Conservation (phyloP, 2,888 invertebrate species). For the Aspidiotus rigidus region DNA sequence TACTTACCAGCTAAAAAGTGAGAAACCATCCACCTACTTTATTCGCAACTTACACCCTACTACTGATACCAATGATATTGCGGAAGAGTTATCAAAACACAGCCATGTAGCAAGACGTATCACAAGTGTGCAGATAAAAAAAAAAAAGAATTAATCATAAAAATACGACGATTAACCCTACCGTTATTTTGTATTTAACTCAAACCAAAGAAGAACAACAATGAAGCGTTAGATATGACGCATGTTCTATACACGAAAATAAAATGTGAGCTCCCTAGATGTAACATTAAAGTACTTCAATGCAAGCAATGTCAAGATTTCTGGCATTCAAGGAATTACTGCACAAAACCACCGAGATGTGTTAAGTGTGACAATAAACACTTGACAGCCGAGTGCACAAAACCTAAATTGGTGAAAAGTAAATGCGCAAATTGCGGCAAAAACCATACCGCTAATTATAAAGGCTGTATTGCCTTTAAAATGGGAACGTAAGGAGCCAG, state of each 20-base stretch:
- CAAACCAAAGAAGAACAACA: background rate
- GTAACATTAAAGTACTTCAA: background rate
- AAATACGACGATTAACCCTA: background rate
- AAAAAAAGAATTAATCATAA: background rate
- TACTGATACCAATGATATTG: no score
- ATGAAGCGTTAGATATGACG: background rate
- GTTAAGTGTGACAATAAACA: conserved; percentile 4
- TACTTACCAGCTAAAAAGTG: no score
- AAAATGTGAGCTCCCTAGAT: background rate
- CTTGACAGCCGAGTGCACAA: background rate
- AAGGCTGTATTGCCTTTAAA: background rate
- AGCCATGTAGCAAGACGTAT: no score
- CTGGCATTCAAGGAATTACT: background rate
- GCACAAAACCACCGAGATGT: background rate
- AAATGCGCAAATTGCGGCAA: background rate
- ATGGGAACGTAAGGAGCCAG: background rate
- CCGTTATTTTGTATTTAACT: background rate
- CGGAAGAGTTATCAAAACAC: no score
- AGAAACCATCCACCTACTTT: no score
- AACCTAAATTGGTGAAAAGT: background rate
- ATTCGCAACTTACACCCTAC: no score
- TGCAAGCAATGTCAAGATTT: background rate
- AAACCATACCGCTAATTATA: background rate
- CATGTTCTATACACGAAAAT: background rate
- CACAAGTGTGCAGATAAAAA: no score